A percentile compares a stretch with the other conserved stretches of the same genome.
Evolutionary conservation across 2,888 invertebrate species (phyloP).

Genomic region (Parapristionchus giblindavisi): DNA sequence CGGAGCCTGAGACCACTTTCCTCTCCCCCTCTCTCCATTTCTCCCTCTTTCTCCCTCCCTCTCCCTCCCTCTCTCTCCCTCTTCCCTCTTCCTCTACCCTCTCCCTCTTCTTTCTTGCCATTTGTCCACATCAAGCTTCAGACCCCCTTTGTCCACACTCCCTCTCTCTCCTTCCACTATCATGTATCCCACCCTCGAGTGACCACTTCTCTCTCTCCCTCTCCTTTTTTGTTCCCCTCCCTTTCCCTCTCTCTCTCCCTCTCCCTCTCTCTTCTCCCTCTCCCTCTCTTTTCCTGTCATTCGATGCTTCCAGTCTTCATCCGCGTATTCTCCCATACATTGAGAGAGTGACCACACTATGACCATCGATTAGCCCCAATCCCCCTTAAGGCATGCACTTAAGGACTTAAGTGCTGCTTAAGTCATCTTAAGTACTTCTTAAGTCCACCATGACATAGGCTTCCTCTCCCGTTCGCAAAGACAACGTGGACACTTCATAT

Average conservation of each 20-base stretch:
- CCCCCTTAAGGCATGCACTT: too few relatives aligned
- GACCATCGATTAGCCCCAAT: too few relatives aligned
- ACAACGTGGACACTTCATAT: too few relatives aligned
- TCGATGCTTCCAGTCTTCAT: neutral
- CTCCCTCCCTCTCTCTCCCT: neutral
- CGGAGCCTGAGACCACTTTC: neutral
- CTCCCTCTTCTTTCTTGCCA: too few relatives aligned
- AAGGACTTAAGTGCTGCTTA: too few relatives aligned
- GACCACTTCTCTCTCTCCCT: neutral
- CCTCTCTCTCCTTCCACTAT: neutral
- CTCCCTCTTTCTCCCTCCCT: neutral
- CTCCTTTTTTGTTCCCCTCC: neutral
- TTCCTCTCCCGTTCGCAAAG: too few relatives aligned
- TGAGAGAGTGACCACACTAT: too few relatives aligned
- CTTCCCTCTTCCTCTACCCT: neutral
- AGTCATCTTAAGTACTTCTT: too few relatives aligned
- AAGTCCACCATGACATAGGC: too few relatives aligned
- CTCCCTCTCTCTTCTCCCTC: slow-evolving; percentile 6
- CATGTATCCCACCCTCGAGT: too few relatives aligned
- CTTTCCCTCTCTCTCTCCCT: neutral
- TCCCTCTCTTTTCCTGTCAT: slow-evolving; percentile 37
- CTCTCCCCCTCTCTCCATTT: slow-evolving; percentile 18
- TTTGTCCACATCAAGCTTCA: too few relatives aligned
- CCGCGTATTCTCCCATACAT: neutral
- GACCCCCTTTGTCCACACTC: neutral